phyloP scores from a whole-genome alignment of 2,888 invertebrate species.

The Luperina nickerlii region DNA sequence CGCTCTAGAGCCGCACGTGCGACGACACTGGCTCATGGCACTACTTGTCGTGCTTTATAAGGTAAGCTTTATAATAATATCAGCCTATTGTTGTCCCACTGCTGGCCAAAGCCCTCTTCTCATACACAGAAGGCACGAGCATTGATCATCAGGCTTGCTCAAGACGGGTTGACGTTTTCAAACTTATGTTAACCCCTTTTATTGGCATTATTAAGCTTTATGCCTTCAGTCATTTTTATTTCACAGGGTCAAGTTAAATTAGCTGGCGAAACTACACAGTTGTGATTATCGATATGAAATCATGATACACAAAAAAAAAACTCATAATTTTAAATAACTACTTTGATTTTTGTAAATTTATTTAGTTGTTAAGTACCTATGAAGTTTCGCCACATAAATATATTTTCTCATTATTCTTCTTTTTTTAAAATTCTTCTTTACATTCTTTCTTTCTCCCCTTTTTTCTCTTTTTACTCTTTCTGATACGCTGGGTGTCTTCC shows the following conservation, averaged over 20 bases:
- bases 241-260: neutral
- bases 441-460: neutral
- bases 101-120: neutral
- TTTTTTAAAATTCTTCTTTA: neutral
- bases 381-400: neutral
- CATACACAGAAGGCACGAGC: neutral
- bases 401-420: neutral
- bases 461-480: too few relatives aligned
- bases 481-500: constrained; percentile 17
- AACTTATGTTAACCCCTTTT: neutral
- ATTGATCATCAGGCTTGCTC: neutral
- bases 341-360: neutral
- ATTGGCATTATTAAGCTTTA: neutral
- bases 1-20: constrained; percentile 95
- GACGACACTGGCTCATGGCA: constrained; percentile 98
- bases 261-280: too few relatives aligned
- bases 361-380: neutral
- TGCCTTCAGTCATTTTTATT: neutral
- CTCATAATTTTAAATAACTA: neutral
- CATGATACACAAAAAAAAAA: neutral
- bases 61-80: constrained; percentile 87
- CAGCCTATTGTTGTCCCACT: neutral
- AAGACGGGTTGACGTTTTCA: neutral
- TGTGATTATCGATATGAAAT: neutral
- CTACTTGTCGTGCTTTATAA: constrained; percentile 98